Evolutionary conservation across 2,113 vertebrate species (phyloP), one percentile per base, ranked within the genome.

Genomic region (Regulus satrapa): DNA sequence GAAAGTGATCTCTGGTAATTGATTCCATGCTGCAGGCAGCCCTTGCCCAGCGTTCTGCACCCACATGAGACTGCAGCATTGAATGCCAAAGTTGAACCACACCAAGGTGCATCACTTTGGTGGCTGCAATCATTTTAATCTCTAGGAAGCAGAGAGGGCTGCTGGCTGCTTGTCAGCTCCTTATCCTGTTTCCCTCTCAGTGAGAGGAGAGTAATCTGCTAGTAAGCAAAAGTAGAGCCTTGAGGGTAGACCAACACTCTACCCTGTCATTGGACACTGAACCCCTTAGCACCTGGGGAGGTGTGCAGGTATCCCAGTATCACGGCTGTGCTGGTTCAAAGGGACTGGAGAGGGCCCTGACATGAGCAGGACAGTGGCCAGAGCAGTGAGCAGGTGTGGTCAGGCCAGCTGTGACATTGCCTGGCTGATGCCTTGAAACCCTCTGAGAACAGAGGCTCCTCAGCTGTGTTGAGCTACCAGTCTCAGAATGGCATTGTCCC

Each of bases 301-400:
- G 7, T 25, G 6, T 40, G 13, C 2, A 1, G 23, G 7, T 9
- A 52, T 64, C 23, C 19, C 17, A 55, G 23, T 52, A 4, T 69
- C 34, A 32, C 1, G 1, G 10, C 34, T 0, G 0, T 12, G 7
- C 31, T 66, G 8, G 29, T 32, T 49, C 45, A 45, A 3, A 54
- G 48, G 41, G 38, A 32, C 36, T 55, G 36, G 36, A 24, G 29
- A 55, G 29, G 32, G 8, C 8, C 8, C 56, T 55, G 28, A 4
- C 36, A 41, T 28, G 67, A 64, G 28, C 36, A 73, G 17, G 8
- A 20, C 0, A 2, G 16, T 26, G 40, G 25, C 16, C 2, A 2
- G 43, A 14, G 2, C 58, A 38, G 21, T 52, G 63, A 45, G 18
- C 23, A 69, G 46, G 10, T 80, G 49, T 3, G 2, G 9, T 40